phyloP scores from a whole-genome alignment of 1,140 invertebrate species.

The Diorhabda sublineata region DNA sequence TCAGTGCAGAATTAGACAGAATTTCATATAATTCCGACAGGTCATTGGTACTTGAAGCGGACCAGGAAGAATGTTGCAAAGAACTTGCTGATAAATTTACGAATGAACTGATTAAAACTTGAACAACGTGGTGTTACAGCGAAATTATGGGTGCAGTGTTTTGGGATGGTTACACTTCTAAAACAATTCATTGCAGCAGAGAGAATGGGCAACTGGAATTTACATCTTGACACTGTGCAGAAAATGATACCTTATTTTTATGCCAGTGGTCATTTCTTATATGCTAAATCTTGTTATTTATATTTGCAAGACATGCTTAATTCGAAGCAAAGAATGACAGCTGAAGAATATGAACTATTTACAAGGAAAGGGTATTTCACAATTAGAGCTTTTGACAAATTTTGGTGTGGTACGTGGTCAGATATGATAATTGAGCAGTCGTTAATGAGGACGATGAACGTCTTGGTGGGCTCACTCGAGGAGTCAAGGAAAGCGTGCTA shows the following conservation, averaged over 20 bases:
- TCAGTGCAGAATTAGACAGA: neutral
- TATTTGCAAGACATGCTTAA: constrained; percentile 13
- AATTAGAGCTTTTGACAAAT: constrained; percentile 8
- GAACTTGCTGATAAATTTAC: constrained; percentile 31
- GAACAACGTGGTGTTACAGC: constrained; percentile 28
- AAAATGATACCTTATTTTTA: constrained; percentile 46
- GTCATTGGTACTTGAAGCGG: constrained; percentile 11
- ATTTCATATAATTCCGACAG: constrained; percentile 17
- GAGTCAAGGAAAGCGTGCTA: constrained; percentile 3
- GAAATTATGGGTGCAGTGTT: constrained; percentile 45
- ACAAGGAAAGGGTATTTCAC: constrained; percentile 14
- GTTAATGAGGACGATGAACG: constrained; percentile 9
- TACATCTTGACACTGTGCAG: constrained; percentile 34
- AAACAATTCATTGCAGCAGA: constrained; percentile 33
- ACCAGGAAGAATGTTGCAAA: constrained; percentile 24
- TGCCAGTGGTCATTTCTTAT: constrained; percentile 24
- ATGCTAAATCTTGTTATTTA: constrained; percentile 29
- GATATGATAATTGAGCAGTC: constrained; percentile 16
- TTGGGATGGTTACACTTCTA: constrained; percentile 39
- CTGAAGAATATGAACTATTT: constrained; percentile 16
- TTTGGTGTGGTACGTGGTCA: constrained; percentile 14
- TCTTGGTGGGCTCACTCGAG: neutral
- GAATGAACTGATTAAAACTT: constrained; percentile 30
- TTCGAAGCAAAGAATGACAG: constrained; percentile 4
- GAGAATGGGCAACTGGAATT: neutral